These are phyloP conservation scores for Chauna torquata DNA, from an alignment of 2,113 vertebrate genomes.

Conservation along the genomic window DNA sequence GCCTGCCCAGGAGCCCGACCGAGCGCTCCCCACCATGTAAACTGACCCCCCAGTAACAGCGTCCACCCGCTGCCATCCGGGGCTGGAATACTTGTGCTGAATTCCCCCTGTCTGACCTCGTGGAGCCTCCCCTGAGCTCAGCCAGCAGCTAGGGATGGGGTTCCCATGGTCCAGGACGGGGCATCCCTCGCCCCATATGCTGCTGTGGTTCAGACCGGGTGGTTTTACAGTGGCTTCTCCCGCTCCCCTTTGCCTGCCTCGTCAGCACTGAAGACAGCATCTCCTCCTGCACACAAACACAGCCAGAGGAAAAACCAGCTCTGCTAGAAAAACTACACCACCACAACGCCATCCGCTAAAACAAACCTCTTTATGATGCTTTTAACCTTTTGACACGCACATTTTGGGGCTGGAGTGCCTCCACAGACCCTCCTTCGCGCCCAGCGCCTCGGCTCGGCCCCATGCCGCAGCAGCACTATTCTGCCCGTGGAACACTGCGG, in stretches of 20 bases:
- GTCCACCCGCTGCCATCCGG: background rate
- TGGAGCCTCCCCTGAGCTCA: background rate
- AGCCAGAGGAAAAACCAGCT: rapidly evolving
- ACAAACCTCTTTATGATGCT: background rate
- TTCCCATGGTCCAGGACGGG: background rate
- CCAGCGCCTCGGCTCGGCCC: background rate
- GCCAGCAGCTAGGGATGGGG: rapidly evolving
- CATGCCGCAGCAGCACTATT: background rate
- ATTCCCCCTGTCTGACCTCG: background rate
- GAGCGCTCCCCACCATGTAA: background rate
- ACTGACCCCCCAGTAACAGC: background rate
- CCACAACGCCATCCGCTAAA: background rate
- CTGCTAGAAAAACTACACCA: background rate
- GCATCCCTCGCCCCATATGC: background rate
- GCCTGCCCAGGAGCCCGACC: background rate
- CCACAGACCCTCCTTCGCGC: rapidly evolving
- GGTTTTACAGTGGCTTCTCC: background rate
- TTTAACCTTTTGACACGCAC: background rate
- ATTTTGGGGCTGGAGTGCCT: background rate
- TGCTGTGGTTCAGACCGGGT: background rate
- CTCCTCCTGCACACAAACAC: background rate
- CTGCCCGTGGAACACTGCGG: background rate
- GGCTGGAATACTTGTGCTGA: background rate
- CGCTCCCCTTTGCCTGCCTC: background rate
- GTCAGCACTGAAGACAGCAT: background rate